phyloP scores from a whole-genome alignment of 1,140 invertebrate species.

The Glomeris maerens region DNA sequence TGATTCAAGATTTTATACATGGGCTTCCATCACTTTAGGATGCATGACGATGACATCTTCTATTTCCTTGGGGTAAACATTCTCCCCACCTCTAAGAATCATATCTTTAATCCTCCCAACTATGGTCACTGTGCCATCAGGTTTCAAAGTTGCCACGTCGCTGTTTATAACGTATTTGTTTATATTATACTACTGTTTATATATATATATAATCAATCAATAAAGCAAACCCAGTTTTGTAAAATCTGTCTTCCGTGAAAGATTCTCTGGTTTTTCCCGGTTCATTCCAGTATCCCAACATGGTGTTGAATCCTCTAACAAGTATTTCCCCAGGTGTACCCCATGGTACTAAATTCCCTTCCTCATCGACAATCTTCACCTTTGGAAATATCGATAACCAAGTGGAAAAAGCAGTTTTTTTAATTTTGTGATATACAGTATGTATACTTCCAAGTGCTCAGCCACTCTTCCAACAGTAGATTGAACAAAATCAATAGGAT shows the following conservation, averaged over 20 bases:
- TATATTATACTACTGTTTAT: background rate
- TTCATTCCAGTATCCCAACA: constrained; percentile 76
- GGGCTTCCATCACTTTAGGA: constrained; percentile 57
- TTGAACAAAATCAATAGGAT: constrained; percentile 29
- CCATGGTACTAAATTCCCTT: constrained; percentile 53
- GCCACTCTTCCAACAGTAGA: constrained; percentile 23
- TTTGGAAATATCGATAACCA: constrained; percentile 18
- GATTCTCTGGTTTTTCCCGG: constrained; percentile 59
- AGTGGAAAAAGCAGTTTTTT: background rate
- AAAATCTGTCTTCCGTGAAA: constrained; percentile 59
- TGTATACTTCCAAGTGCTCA: constrained; percentile 10
- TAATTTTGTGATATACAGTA: constrained; percentile 25
- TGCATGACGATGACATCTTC: constrained; percentile 66
- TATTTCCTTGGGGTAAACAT: constrained; percentile 74
- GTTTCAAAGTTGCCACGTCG: constrained; percentile 28
- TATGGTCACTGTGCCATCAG: constrained; percentile 29
- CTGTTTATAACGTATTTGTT: constrained; percentile 16
- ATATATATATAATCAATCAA: background rate
- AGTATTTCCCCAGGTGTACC: constrained; percentile 67
- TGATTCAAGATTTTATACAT: constrained; percentile 36
- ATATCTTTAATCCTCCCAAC: constrained; percentile 56
- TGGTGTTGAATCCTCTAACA: constrained; percentile 61
- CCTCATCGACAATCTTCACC: constrained; percentile 53
- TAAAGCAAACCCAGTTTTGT: constrained; percentile 64
- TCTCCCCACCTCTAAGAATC: constrained; percentile 83